Base-by-base conservation (phyloP, 2,113 vertebrate species). In the Leuciscus idus region DNA sequence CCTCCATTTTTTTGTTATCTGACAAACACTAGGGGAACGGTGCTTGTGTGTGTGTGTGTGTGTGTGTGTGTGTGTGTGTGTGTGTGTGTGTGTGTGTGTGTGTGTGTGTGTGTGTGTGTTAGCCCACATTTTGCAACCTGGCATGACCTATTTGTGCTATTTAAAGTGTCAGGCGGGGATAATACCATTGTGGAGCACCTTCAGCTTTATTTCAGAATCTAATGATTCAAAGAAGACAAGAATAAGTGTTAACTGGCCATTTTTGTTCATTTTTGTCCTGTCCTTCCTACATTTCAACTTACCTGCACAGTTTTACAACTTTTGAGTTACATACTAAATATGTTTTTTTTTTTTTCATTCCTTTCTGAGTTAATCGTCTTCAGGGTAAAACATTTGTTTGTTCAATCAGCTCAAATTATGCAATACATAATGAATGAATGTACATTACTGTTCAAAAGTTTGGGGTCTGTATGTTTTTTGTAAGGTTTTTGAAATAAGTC, bases 131-230 rank as follows among this genome's bases (percentile, higher is more conserved):
- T 46, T 74, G 77, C 83, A 87, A 84, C 87, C 86, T 84, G 85
- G 87, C 90, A 55, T 92, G 92, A 93, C 92, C 91, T 84, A 92
- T 89, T 93, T 94, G 81, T 88, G 89, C 91, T 94, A 91, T 93
- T 94, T 92, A 93, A 94, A 93, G 92, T 87, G 85, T 83, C 85
- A 87, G 21, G 81, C 85, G 74, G 76, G 75, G 85, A 89, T 78
- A 80, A 33, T 81, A 43, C 73, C 70, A 76, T 83, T 86, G 83
- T 91, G 62, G 87, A 90, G 84, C 83, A 88, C 89, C 81, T 83
- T 85, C 33, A 87, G 76, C 77, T 50, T 85, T 72, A 19, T 68
- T 83, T 83, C 70, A 59, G 52, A 23, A 39, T 74, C 39, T 74
- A 4, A 74, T 48, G 8, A 13, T 74, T 48, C 21, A 48, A 2